Evolutionary conservation across 1,140 invertebrate genomes (phyloP).

Genomic region (Bombus pyrosoma): DNA sequence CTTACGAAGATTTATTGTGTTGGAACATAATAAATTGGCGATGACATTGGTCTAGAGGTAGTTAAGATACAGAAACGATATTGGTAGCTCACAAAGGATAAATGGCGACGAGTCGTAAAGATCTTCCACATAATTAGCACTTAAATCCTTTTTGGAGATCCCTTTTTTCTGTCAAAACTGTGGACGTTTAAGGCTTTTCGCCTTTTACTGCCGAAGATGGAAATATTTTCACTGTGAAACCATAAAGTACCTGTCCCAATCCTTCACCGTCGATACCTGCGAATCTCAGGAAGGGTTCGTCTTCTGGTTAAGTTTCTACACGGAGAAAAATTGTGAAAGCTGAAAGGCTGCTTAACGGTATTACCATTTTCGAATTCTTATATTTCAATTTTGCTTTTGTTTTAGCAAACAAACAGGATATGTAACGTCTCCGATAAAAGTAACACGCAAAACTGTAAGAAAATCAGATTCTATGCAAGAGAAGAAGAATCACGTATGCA

Average conservation of each 20-base stretch:
- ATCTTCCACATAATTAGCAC: conserved; percentile 70
- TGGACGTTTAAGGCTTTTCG: conserved; percentile 45
- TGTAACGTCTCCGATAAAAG: no score
- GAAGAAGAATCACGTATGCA: no score
- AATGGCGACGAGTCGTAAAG: conserved; percentile 52
- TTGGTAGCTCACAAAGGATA: conserved; percentile 51
- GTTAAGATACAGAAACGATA: conserved; percentile 5
- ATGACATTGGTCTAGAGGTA: background rate
- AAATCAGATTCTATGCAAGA: no score
- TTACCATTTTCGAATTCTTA: no score
- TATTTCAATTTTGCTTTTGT: no score
- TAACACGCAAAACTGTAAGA: no score
- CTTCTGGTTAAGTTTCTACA: conserved; percentile 2
- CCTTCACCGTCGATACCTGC: conserved; percentile 9
- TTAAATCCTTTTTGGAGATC: conserved; percentile 62
- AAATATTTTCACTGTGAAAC: conserved; percentile 30
- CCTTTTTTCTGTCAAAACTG: conserved; percentile 63
- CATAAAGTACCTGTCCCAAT: conserved; percentile 34
- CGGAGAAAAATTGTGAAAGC: background rate
- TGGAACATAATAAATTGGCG: conserved; percentile 27
- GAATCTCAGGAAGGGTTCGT: background rate
- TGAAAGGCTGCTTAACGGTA: no score
- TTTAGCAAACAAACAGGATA: no score
- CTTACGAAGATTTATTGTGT: no score
- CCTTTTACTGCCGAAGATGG: conserved; percentile 14